phyloP scores from a whole-genome alignment of 2,888 invertebrate species.

The Leptarthrus brevirostris region DNA sequence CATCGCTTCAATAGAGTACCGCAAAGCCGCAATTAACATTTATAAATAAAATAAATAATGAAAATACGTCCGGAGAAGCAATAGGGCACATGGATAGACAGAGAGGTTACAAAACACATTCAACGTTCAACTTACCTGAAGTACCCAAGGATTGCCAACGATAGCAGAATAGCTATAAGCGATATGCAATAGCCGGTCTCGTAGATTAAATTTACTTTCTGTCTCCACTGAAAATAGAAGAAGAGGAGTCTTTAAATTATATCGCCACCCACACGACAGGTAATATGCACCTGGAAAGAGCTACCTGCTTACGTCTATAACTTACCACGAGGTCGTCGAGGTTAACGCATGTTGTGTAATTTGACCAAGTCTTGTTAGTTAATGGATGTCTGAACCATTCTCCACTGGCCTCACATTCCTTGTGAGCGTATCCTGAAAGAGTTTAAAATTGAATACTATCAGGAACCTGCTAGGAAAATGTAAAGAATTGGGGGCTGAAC shows the following conservation, averaged over 20 bases:
- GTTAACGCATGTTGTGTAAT: conserved; percentile 90
- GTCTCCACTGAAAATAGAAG: conserved; percentile 73
- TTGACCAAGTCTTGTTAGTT: conserved; percentile 85
- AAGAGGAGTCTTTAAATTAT: neutral
- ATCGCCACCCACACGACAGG: neutral
- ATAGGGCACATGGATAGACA: too few species aligned
- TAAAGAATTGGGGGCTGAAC: neutral
- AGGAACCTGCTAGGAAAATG: neutral
- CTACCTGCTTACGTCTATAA: conserved; percentile 48
- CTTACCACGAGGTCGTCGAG: conserved; percentile 75
- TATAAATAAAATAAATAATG: neutral
- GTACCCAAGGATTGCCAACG: conserved; percentile 83
- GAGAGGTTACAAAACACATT: too few species aligned
- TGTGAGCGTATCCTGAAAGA: conserved; percentile 79
- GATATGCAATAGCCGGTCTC: conserved; percentile 89
- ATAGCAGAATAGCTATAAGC: conserved; percentile 83
- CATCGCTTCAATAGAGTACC: neutral
- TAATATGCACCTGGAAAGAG: neutral
- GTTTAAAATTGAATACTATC: conserved; percentile 5
- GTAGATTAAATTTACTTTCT: conserved; percentile 80
- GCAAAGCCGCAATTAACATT: too few species aligned
- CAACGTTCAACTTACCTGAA: conserved; percentile 82
- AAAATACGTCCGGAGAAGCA: neutral
- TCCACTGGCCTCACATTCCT: conserved; percentile 82
- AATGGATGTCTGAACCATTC: conserved; percentile 86